Evolutionary conservation across 2,113 vertebrate genomes (phyloP).

Genomic region (Chloropsis cyanopogon): DNA sequence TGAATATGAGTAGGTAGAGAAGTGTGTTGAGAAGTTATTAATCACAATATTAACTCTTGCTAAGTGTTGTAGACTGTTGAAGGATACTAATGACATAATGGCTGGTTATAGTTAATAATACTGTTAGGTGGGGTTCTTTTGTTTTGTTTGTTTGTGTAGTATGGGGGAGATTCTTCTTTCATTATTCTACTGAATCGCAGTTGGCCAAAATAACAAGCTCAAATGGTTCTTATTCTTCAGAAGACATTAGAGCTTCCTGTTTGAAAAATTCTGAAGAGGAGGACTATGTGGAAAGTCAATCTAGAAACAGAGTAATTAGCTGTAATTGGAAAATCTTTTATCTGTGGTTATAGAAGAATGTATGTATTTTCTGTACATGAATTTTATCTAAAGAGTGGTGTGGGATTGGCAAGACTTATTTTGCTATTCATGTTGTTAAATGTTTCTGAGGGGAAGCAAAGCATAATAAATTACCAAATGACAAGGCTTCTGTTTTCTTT

Average conservation of each 20-base stretch:
- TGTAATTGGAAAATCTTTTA: background rate
- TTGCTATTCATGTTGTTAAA: background rate
- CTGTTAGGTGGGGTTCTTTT: background rate
- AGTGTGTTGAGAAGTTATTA: background rate
- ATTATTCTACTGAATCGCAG: background rate
- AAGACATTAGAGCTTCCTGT: background rate
- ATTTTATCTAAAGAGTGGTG: background rate
- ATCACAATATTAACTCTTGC: background rate
- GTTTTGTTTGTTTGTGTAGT: background rate
- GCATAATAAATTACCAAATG: background rate
- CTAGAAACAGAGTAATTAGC: background rate
- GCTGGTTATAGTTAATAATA: background rate
- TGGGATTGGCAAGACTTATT: background rate
- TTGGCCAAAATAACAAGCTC: background rate
- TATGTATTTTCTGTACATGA: background rate
- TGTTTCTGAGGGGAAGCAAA: conserved; percentile 1
- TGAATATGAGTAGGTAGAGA: background rate
- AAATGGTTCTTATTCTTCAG: background rate
- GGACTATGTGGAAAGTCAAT: background rate
- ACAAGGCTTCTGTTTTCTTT: background rate
- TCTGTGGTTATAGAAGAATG: background rate
- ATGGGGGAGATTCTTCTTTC: background rate
- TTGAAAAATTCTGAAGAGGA: background rate
- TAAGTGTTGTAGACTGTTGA: background rate
- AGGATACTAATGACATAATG: background rate